These are phyloP conservation scores for Ptycholaimellus sp. DNA, from an alignment of 2,888 invertebrate genomes.

Conservation along the genomic window DNA sequence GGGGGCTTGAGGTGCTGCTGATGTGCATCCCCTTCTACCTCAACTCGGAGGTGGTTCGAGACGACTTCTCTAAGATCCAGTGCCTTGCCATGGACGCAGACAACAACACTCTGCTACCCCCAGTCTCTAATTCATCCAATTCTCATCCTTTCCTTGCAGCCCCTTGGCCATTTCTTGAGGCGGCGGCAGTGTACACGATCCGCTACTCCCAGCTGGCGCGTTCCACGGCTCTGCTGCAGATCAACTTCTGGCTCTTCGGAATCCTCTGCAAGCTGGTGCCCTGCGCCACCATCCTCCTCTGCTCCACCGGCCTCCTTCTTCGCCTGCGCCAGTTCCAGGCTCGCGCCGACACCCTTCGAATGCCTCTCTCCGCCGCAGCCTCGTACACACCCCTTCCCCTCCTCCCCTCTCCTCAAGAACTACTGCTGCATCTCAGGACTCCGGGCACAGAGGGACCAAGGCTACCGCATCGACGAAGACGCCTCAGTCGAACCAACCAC, in stretches of 20 bases:
- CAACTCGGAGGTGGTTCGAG: background rate
- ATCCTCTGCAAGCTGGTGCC: slow-evolving; percentile 1
- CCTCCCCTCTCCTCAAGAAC: no score
- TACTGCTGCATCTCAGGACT: no score
- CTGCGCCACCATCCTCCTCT: background rate
- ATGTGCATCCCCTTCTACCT: slow-evolving; percentile 1
- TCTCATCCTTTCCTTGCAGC: no score
- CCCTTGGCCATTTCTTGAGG: no score
- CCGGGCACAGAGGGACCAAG: no score
- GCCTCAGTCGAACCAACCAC: background rate
- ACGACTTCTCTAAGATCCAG: background rate
- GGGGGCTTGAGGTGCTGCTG: no score
- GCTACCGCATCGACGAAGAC: no score
- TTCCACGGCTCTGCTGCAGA: background rate
- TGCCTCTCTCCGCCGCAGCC: background rate
- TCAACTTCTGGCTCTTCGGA: background rate
- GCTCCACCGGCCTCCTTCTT: background rate
- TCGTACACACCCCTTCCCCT: no score
- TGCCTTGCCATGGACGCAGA: background rate
- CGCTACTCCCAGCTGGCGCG: background rate
- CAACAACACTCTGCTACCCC: no score
- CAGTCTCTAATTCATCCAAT: no score
- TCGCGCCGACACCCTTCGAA: background rate
- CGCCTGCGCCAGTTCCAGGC: background rate
- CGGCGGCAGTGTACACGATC: background rate